phyloP scores from a whole-genome alignment of 2,888 invertebrate species.

The Amphimallon solstitiale region DNA sequence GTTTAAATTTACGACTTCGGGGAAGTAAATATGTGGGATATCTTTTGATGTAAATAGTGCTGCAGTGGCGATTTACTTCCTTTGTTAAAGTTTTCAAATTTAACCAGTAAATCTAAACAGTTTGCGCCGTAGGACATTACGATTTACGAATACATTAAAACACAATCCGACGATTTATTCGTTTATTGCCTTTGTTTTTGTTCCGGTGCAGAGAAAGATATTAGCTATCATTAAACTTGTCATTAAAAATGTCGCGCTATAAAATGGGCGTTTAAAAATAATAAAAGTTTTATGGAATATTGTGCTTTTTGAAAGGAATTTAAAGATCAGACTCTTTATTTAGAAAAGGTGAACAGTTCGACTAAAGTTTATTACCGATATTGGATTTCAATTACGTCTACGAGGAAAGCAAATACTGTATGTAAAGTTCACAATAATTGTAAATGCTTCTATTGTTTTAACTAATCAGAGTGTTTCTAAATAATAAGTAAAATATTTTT shows the following conservation, averaged over 20 bases:
- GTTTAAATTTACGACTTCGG: constrained; percentile 6
- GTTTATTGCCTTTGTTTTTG: constrained; percentile 12
- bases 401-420: too few species aligned
- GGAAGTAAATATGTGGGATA: constrained; percentile 7
- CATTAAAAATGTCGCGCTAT: constrained; percentile 3
- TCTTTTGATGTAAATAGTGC: constrained; percentile 13
- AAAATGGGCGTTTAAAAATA: neutral
- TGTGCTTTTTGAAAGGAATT: too few species aligned
- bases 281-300: neutral
- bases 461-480: too few species aligned
- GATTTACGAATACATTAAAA: neutral
- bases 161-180: neutral
- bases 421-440: too few species aligned
- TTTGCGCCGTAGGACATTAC: constrained; percentile 9
- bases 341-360: too few species aligned
- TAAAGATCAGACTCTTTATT: too few species aligned
- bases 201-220: too few species aligned
- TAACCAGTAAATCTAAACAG: constrained; percentile 16
- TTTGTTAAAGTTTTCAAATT: constrained; percentile 28
- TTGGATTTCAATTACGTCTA: too few species aligned
- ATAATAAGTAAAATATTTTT: neutral
- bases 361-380: too few species aligned
- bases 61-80: constrained; percentile 17
- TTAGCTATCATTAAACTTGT: constrained; percentile 2
- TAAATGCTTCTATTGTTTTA: too few species aligned